Evolutionary conservation across 2,113 vertebrate genomes (phyloP), one percentile per base, ranked within the genome.

Genomic region (Dissostichus mawsoni): DNA sequence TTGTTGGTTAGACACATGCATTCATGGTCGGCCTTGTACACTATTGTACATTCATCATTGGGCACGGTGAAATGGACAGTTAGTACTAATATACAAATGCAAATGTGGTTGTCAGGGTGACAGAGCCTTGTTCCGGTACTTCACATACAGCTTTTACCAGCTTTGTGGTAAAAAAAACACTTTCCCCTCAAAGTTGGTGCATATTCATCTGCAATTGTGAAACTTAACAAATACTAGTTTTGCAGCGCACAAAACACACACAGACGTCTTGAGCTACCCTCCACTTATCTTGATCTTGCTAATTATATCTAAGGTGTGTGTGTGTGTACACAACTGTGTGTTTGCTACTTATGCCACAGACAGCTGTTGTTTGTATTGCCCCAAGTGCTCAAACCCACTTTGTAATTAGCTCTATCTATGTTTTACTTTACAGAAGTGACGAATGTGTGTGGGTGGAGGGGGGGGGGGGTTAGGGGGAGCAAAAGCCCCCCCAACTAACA

Each of bases 281-380:
- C 64, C 80, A 85, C 86, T 89, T 89, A 79, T 81, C 82, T 85
- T 80, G 56, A 83, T 89, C 82, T 84, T 48, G 55, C 80, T 90
- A 91, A 91, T 92, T 91, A 90, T 80, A 86, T 87, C 83, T 63
- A 55, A 76, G 71, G 82, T 8, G 16, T 75, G 70, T 79, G 79
- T 86, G 62, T 56, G 62, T 48, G 63, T 70, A 57, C 8, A 5
- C 63, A 57, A 67, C 61, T 9, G 63, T 85, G 88, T 90, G 84
- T 90, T 84, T 90, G 87, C 86, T 90, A 41, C 86, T 88, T 74
- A 75, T 84, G 89, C 82, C 90, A 90, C 77, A 90, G 89, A 91
- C 90, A 93, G 90, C 92, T 94, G 92, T 86, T 93, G 89, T 92
- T 93, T 90, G 89, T 68, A 55, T 84, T 75, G 86, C 80, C 85